Evolutionary conservation across 2,113 vertebrate species (phyloP), one percentile per base, ranked within the genome.

Genomic region (Xenopus borealis): DNA sequence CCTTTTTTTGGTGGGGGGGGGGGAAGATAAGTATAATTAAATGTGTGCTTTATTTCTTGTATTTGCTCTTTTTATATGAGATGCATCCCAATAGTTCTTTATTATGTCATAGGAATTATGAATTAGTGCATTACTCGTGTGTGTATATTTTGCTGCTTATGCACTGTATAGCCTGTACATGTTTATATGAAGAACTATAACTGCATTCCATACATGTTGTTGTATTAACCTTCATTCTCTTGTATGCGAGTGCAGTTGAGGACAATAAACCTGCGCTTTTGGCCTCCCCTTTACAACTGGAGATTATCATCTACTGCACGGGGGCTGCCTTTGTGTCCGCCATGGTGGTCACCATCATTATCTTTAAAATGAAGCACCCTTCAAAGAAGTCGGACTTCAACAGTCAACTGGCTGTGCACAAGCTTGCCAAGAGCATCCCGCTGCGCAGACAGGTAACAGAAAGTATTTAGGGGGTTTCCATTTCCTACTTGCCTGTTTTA

Each of bases 361-460:
- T 98, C 72, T 94, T 95, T 83, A 97, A 97, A 88, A 94, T 98
- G 88, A 98, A 95, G 86, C 94, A 89, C 62, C 91, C 94, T 13
- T 94, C 94, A 67, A 98, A 97, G 89, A 98, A 99, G 87, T 94
- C 92, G 0, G 94, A 98, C 81, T 98, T 98, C 90, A 97, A 94
- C 87, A 93, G 96, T 85, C 96, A 98, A 88, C 92, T 97, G 92
- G 95, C 96, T 0, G 96, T 99, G 79, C 96, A 98, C 88, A 99
- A 99, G 88, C 91, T 99, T 90, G 96, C 97, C 82, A 99, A 99
- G 87, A 97, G 97, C 94, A 97, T 99, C 79, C 97, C 97, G 0
- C 91, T 98, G 85, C 96, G 96, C 92, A 98, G 96, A 98, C 96
- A 99, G 97, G 97, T 99, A 98, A 99, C 97, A 98, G 97, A 97